Evolutionary conservation across 2,888 invertebrate genomes (phyloP), one percentile per base, ranked within the genome.

Genomic region (Lampropteryx suffumata): DNA sequence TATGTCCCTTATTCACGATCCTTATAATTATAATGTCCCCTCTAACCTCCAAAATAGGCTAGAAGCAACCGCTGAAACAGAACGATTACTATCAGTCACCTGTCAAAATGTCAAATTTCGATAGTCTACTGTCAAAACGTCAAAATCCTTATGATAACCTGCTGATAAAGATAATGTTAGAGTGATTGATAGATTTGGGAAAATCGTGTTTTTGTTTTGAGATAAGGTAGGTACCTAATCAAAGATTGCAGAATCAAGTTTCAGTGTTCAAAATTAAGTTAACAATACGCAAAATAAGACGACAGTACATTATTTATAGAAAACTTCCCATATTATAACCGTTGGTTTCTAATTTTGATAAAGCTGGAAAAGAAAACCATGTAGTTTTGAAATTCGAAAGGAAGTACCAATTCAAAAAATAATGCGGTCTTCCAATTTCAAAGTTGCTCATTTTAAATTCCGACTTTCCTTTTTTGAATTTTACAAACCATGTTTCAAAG

Each of bases 121-220:
- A 76, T 76, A 77, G 73, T 73, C 73, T 74, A 69, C 77, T 79
- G 82, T 81, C 82, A 79, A 71, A 56, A 47, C 74, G 78, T 79
- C 81, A 78, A 70, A 74, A 64, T 63, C 65, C 57, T 72, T 76
- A 70, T 67, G 83, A 79, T 81, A 79, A 57, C 49, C 24, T 14
- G 14, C 28, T 48, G 66, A 64, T 70, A 70, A 50, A 29, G 45
- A 33, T 35, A 32, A 39, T 48, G 56, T 58, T 55, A 50, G 55
- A 59, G 41, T 62, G 43, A 65, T 64, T 66, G 67, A 59, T 26
- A 52, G 63, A 67, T 67, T 65, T 65, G 37, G 58, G 61, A 40
- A 58, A 55, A 53, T 52, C 53, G 51, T 30, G 37, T 48, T 50
- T 24, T 30, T 32, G 29, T 42, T 36, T 34, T 43, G 46, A 27